Conservation (phyloP, 2,797 vertebrate species). For the Yasuhikotakia modesta region DNA sequence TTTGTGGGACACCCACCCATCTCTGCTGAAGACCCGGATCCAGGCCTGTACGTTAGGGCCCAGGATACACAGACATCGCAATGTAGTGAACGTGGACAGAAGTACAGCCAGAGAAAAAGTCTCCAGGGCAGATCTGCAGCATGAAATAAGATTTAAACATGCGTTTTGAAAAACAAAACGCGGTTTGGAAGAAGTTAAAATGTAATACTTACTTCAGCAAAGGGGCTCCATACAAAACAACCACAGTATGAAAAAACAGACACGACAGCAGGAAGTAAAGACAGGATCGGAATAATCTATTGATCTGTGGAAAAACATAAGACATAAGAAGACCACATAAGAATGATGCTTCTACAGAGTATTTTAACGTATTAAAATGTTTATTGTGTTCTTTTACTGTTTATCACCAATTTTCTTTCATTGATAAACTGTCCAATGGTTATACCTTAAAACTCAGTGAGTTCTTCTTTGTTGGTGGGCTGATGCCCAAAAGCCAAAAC, state of each 20-base stretch:
- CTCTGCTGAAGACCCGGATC: constrained; percentile 94
- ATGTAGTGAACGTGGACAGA: constrained; percentile 88
- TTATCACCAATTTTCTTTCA: not conserved
- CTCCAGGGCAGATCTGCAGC: constrained; percentile 84
- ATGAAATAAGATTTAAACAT: constrained; percentile 5
- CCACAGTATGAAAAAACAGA: constrained; percentile 73
- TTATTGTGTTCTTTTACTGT: not conserved
- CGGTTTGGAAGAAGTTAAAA: not conserved
- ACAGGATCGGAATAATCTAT: constrained; percentile 85
- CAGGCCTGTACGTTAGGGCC: constrained; percentile 93
- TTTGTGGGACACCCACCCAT: constrained; percentile 80
- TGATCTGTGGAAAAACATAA: constrained; percentile 78
- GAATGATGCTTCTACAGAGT: not conserved
- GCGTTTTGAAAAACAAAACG: not conserved
- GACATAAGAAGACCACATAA: not conserved
- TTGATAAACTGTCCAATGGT: not conserved
- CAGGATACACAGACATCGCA: constrained; percentile 90
- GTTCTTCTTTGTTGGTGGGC: constrained; percentile 82
- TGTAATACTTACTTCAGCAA: constrained; percentile 89
- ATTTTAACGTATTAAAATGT: too few relatives aligned
- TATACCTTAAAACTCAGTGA: constrained; percentile 85
- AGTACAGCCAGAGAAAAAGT: constrained; percentile 91
- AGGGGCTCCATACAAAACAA: constrained; percentile 94
- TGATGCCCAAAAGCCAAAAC: constrained; percentile 83
- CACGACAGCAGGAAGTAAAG: constrained; percentile 86